Evolutionary conservation across 2,888 invertebrate species (phyloP), one percentile per base, ranked within the genome.

Genomic region (Rutpela maculata): DNA sequence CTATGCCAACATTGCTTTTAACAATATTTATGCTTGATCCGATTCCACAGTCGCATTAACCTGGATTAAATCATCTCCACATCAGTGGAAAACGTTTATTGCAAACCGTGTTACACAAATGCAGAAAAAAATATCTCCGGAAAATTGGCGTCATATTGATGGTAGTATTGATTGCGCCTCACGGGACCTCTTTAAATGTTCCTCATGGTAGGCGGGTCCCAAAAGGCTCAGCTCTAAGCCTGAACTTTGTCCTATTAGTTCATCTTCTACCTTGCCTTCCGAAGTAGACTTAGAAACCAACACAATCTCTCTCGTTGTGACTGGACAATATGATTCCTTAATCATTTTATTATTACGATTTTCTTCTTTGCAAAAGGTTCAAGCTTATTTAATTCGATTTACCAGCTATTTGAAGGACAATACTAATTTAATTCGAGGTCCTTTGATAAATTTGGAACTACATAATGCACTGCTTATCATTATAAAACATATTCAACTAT

Each of bases 131-230:
- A 7, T 62, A n/a, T 9, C 31, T 2, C 62, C 62, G 4, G 31
- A 62, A 62, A 15, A 62, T 31, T 62, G 31, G 31, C 10, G 10
- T 15, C 31, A 31, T 6, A 31, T 31, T 6, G 15, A 15, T 31
- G 26, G 31, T n/a, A 62, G 31, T 15, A 31, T 15, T 12, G 62
- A 62, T n/a, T 15, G 18, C 7, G 12, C 62, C 4, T 62, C 62
- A 12, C 62, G 62, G 3, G 62, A 62, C 3, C 31, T 62, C 0
- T 17, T 31, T 15, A 12, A 9, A n/a, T n/a, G n/a, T 26, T 15
- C 62, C 31, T n/a, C 31, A 62, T 62, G 62, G 62, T 62, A 31
- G 62, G 62, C 31, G 31, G 62, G 62, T 26, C 62, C 62, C 1
- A 15, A 26, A 0, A 31, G 62, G 31, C 31, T 62, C 2, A n/a